Evolutionary conservation across 2,113 vertebrate genomes (phyloP).

Genomic region (Enhydra lutris): DNA sequence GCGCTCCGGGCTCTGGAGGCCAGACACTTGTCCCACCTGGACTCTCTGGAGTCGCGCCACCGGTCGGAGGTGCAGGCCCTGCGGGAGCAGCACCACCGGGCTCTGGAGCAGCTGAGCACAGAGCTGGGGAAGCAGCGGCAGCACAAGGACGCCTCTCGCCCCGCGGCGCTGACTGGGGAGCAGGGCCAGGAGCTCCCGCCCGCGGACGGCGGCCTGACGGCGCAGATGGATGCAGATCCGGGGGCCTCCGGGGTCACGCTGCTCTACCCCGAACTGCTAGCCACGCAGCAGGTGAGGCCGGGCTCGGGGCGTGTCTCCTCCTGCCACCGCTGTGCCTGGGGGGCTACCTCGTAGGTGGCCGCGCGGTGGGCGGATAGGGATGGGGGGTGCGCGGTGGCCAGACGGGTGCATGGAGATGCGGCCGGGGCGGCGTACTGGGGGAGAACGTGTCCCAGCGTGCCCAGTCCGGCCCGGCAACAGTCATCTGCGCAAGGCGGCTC

Average conservation of each 20-base stretch:
- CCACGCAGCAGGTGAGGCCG: not conserved
- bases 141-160: conserved; percentile 73
- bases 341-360: not conserved
- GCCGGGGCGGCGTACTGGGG: no score
- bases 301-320: not conserved
- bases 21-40: conserved; percentile 88
- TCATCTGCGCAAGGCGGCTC: rapidly evolving
- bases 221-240: conserved; percentile 76
- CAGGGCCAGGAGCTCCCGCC: conserved; percentile 70
- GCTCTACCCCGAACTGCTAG: not conserved
- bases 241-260: not conserved
- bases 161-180: conserved; percentile 72
- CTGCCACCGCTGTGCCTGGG: not conserved
- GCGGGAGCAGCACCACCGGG: conserved; percentile 79
- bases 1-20: conserved; percentile 85
- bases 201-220: conserved; percentile 79
- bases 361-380: not conserved
- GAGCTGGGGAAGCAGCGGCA: conserved; percentile 74
- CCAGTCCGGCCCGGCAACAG: not conserved
- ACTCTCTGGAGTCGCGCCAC: conserved; percentile 89
- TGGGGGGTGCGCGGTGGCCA: not conserved
- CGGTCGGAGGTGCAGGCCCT: conserved; percentile 88
- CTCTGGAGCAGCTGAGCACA: conserved; percentile 80
- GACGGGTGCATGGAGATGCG: no score
- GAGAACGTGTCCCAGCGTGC: not conserved